Evolutionary conservation across 2,888 invertebrate species (phyloP).

Genomic region (Deilephila elpenor): DNA sequence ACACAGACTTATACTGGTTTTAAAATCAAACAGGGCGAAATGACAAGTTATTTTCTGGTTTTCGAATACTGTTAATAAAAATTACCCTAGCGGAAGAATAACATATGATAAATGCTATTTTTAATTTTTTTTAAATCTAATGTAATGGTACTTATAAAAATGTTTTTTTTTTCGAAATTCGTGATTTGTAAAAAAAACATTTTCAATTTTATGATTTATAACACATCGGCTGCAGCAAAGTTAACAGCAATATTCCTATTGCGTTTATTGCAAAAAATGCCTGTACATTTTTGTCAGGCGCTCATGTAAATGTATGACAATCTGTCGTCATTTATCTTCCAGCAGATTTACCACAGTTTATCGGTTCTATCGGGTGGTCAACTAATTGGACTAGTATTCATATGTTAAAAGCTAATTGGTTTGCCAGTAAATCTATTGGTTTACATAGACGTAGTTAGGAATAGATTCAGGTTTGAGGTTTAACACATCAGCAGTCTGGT

Average conservation of each 20-base stretch:
- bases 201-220: not conserved
- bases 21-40: no score
- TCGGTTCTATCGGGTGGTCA: not conserved
- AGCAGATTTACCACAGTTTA: constrained; percentile 1
- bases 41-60: no score
- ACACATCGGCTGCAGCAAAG: not conserved
- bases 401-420: constrained; percentile 3
- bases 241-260: constrained; percentile 6
- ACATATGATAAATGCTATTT: no score
- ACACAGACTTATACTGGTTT: no score
- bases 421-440: not conserved
- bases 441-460: not conserved
- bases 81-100: no score
- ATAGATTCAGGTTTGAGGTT: not conserved
- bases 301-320: not conserved
- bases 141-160: no score
- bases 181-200: no score
- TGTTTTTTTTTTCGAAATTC: no score
- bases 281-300: not conserved
- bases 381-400: constrained; percentile 6
- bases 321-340: not conserved
- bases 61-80: no score
- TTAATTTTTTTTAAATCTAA: no score
- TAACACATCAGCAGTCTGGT: no score
- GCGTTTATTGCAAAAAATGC: not conserved